phyloP scores from a whole-genome alignment of 2,113 vertebrate species.

The Clinocottus analis region DNA sequence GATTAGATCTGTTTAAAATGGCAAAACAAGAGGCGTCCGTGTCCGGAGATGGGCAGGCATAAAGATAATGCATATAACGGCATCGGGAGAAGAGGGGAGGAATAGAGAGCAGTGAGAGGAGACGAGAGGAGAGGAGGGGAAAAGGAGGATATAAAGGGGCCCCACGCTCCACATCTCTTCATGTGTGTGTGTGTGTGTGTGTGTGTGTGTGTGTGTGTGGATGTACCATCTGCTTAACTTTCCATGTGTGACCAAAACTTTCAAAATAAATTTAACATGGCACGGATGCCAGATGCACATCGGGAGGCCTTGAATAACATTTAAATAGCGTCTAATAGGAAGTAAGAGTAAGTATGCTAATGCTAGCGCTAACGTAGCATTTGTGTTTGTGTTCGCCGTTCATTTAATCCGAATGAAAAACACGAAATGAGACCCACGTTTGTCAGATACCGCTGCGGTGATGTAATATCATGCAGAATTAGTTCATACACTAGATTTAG shows the following conservation, averaged over 20 bases:
- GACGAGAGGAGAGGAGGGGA: slow-evolving; percentile 40
- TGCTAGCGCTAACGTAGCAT: neutral
- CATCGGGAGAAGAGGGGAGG: slow-evolving; percentile 60
- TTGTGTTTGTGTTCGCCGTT: slow-evolving; percentile 8
- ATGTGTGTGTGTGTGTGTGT: slow-evolving; percentile 35
- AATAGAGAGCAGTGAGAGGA: slow-evolving; percentile 41
- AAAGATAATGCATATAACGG: slow-evolving; percentile 84
- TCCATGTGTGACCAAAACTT: slow-evolving; percentile 92
- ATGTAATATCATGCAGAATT: slow-evolving; percentile 32
- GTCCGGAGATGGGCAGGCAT: slow-evolving; percentile 83
- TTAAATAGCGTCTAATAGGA: slow-evolving; percentile 73
- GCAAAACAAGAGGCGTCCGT: slow-evolving; percentile 84
- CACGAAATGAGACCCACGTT: slow-evolving; percentile 21
- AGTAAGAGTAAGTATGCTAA: slow-evolving; percentile 43
- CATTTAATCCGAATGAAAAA: neutral
- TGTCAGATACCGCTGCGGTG: slow-evolving; percentile 15
- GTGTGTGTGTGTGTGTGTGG: slow-evolving; percentile 18
- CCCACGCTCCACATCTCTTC: slow-evolving; percentile 33
- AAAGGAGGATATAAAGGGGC: slow-evolving; percentile 62
- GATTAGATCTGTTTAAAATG: slow-evolving; percentile 94
- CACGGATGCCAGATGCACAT: slow-evolving; percentile 80
- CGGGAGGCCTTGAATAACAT: slow-evolving; percentile 80
- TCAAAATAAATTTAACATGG: slow-evolving; percentile 86
- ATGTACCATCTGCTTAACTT: slow-evolving; percentile 92
- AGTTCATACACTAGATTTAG: slow-evolving; percentile 41